Base-by-base conservation (phyloP, 2,888 invertebrate genomes). In the Lapara coniferarum region DNA sequence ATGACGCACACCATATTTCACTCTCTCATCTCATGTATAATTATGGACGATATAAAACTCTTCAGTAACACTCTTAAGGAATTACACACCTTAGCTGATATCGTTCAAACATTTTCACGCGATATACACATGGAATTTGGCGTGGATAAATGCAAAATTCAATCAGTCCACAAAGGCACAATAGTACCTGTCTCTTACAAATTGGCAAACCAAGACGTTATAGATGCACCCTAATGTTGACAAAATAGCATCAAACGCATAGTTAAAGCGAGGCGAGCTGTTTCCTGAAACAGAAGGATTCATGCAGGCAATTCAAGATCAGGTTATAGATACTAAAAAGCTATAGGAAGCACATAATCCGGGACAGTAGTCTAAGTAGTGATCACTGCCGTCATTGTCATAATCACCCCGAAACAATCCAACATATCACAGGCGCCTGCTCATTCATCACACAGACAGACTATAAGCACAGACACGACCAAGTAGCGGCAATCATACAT, bases 221-320 rank as follows among this genome's bases (percentile, higher is more conserved):
- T 44, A 16, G n/a, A 69, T 10, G 55, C 63, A 69, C 19, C 66
- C 69, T 3, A 46, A 71, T 49, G 63, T 70, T 66, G 73, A 73
- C 69, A 71, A 66, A 57, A 52, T 58, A 37, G 74, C 71, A 55
- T 74, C 72, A 56, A 72, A 74, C 69, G 69, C 69, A 25, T 72
- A 72, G 72, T 66, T 73, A 13, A 66, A 67, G 13, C 67, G 52
- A 10, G 70, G 70, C 5, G 69, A 71, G 13, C 66, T 71, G 5
- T 74, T 72, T 44, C 74, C 71, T 2, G 72, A 74, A 66, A 71
- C 72, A 10, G 70, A 72, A 53, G 72, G 70, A 3, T 71, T 73
- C 25, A 70, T 71, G 66, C 4, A 70, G 10, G 71, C 73, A 5
- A 71, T 70, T 7, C 70, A 73, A n/a, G 71, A 69, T 13, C 66